These are phyloP conservation scores for Mercenaria mercenaria DNA, from an alignment of 1,140 invertebrate species.

Conservation along the genomic window DNA sequence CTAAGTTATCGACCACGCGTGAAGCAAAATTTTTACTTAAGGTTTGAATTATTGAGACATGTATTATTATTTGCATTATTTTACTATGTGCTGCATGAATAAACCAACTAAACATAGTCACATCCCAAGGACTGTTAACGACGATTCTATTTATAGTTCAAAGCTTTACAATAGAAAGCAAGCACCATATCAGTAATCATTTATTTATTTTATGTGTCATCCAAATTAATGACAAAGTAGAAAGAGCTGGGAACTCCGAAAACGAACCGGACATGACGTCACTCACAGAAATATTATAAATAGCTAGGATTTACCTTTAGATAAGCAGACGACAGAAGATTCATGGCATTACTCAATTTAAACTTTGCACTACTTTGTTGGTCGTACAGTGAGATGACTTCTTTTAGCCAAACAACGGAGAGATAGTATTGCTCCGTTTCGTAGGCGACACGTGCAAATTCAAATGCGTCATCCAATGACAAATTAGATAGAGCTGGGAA, in stretches of 20 bases:
- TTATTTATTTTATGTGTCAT: too few species aligned
- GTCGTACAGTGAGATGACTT: neutral
- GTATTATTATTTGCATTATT: too few species aligned
- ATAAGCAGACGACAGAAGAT: slow-evolving; percentile 42
- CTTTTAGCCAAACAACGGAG: slow-evolving; percentile 39
- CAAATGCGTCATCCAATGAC: slow-evolving; percentile 55
- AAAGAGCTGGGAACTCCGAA: neutral
- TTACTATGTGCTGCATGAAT: too few species aligned
- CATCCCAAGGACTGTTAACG: too few species aligned
- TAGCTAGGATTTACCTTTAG: slow-evolving; percentile 46
- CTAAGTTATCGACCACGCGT: too few species aligned
- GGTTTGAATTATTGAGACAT: too few species aligned
- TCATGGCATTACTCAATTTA: slow-evolving; percentile 2
- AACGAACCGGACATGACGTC: slow-evolving; percentile 44
- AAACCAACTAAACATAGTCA: too few species aligned
- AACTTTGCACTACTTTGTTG: neutral
- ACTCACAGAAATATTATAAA: slow-evolving; percentile 33
- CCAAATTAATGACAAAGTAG: slow-evolving; percentile 42
- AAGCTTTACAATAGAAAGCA: too few species aligned
- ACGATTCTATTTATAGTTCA: too few species aligned
- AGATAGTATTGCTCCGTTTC: neutral
- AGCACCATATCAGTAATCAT: too few species aligned
- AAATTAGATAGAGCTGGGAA: neutral
- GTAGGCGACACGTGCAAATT: slow-evolving; percentile 41
- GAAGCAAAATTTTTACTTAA: too few species aligned